Conservation (phyloP, 2,888 invertebrate genomes). For the Mystacides longicornis region DNA sequence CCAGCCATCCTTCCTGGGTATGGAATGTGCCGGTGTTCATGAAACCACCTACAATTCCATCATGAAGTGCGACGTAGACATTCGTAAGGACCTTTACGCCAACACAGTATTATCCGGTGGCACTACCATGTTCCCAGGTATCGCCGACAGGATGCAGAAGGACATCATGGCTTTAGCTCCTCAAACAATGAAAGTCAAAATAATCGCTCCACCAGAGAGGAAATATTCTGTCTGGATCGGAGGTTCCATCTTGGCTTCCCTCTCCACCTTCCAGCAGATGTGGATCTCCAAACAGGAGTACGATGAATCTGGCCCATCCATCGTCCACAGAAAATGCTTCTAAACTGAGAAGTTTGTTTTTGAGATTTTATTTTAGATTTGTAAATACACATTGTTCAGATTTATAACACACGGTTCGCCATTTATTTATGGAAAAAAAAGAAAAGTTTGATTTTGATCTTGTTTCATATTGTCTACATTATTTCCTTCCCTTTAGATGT, state of each 20-base stretch:
- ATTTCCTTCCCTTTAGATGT: too few relatives aligned
- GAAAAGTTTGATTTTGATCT: too few relatives aligned
- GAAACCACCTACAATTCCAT: constrained; percentile 63
- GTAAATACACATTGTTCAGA: too few relatives aligned
- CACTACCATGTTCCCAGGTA: constrained; percentile 73
- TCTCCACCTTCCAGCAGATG: constrained; percentile 9
- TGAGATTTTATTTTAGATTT: too few relatives aligned
- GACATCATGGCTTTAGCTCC: constrained; percentile 54
- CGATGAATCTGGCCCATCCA: constrained; percentile 92
- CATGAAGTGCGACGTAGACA: constrained; percentile 60
- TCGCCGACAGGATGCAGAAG: constrained; percentile 8
- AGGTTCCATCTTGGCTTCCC: constrained; percentile 6
- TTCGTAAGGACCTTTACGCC: constrained; percentile 80
- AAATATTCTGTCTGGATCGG: constrained; percentile 48
- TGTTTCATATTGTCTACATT: too few relatives aligned
- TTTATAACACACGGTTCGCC: not conserved
- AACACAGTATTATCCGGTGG: constrained; percentile 79
- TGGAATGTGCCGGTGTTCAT: constrained; percentile 69
- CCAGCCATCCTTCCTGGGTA: constrained; percentile 65
- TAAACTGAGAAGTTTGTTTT: too few relatives aligned
- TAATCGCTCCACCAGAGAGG: constrained; percentile 45
- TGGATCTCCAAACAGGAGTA: constrained; percentile 94
- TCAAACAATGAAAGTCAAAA: constrained; percentile 75
- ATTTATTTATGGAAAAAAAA: not conserved
- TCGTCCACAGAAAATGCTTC: constrained; percentile 97